A percentile compares a stretch with the other conserved stretches of the same genome.
These are phyloP conservation scores for Coelopa frigida DNA, from an alignment of 1,140 invertebrate species.

Conservation along the genomic window DNA sequence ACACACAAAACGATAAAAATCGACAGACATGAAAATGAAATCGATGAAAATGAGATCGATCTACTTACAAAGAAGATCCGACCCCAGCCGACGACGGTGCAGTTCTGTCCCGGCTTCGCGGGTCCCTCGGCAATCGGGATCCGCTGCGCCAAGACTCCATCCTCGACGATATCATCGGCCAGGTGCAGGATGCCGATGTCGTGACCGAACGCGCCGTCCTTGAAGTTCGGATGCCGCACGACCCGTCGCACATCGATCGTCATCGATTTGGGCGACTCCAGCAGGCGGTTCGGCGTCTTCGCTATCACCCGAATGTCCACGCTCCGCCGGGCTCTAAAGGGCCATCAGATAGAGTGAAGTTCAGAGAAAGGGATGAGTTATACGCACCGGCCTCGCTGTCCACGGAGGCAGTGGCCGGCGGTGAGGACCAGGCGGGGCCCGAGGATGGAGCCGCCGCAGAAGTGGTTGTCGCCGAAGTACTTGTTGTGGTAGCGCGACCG, in stretches of 20 bases:
- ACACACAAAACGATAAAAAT: too few species aligned
- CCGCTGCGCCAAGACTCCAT: too few species aligned
- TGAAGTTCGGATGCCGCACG: constrained; percentile 4
- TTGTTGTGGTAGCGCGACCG: constrained; percentile 6
- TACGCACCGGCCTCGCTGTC: too few species aligned
- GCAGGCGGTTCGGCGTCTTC: constrained; percentile 9
- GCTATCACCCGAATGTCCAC: constrained; percentile 10
- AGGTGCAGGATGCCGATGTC: constrained; percentile 15
- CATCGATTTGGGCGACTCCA: not conserved
- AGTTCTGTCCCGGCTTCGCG: not conserved
- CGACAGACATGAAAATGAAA: too few species aligned
- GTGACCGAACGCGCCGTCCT: not conserved
- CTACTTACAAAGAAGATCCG: too few species aligned
- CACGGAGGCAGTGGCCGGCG: constrained; percentile 18
- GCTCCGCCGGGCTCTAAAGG: not conserved
- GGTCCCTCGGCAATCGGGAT: not conserved
- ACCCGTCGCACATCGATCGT: constrained; percentile 7
- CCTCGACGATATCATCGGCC: not conserved
- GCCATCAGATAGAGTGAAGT: too few species aligned
- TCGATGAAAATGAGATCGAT: too few species aligned
- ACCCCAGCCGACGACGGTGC: constrained; percentile 21
- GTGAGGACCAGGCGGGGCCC: constrained; percentile 15
- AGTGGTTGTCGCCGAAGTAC: constrained; percentile 24
- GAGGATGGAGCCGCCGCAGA: constrained; percentile 18
- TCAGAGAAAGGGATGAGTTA: too few species aligned